Evolutionary conservation across 2,113 vertebrate species (phyloP), one percentile per base, ranked within the genome.

Genomic region (Charadrius vociferus): DNA sequence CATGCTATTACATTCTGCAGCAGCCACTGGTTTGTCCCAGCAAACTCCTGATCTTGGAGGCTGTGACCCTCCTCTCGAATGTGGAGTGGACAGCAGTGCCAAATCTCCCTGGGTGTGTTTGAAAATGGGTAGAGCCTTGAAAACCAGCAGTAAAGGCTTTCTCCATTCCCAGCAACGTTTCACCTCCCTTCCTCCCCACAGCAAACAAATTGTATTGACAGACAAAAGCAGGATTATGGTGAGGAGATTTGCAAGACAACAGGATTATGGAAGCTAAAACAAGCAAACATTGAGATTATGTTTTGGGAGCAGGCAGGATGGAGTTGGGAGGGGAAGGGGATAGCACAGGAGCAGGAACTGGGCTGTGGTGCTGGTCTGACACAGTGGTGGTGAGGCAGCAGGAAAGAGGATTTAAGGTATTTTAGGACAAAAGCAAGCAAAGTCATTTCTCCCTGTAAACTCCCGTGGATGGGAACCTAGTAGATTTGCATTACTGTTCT

Each of bases 221-320:
- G 95, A 97, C 83, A 97, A 98, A 98, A 82, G 90, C 90, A 81
- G 95, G 97, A 97, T 98, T 97, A 97, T 95, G 88, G 79, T 80
- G 89, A 97, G 91, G 88, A 98, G 96, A 98, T 98, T 97, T 98
- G 93, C 91, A 96, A 97, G 75, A 98, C 96, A 96, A 93, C 71
- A 82, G 95, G 96, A 97, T 97, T 97, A 96, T 26, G 84, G 89
- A 93, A 97, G 93, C 94, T 97, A 96, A 95, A 95, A 90, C 82
- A 97, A 91, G 92, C 96, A 97, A 95, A 97, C 86, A 70, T 80
- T 90, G 79, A 93, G 97, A 96, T 98, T 97, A 97, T 68, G 90
- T 92, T 97, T 97, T 2, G 26, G 93, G 75, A 82, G 73, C 84
- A 88, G 77, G 90, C 83, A 77, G 61, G 68, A 71, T 84, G 50